Percentiles rank a stretch among this genome's conserved stretches.
phyloP scores from a whole-genome alignment of 2,797 vertebrate genomes.

The Pelodytes ibericus region DNA sequence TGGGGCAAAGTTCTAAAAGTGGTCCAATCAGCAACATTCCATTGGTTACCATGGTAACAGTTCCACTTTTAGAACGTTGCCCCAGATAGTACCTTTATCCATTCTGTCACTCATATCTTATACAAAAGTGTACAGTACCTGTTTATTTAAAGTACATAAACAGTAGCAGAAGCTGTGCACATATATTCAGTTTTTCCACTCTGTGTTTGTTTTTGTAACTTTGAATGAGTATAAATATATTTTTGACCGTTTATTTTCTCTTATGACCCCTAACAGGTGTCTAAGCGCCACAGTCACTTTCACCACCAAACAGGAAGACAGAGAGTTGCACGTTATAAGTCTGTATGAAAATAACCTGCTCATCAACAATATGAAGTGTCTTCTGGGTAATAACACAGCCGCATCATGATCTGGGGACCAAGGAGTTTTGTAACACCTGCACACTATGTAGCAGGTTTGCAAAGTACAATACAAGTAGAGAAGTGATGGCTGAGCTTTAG shows the following conservation, averaged over 20 bases:
- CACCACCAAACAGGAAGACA: conserved; percentile 45
- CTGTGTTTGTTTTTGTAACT: conserved; percentile 21
- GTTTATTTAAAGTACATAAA: too few relatives aligned
- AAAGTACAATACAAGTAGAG: too few relatives aligned
- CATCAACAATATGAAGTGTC: conserved; percentile 6
- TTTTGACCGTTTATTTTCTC: conserved; percentile 41
- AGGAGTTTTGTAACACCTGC: not conserved
- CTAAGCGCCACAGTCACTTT: conserved; percentile 24
- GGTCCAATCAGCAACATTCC: too few relatives aligned
- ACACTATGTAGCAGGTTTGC: too few relatives aligned
- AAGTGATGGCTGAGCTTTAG: too few relatives aligned
- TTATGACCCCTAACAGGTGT: conserved; percentile 45
- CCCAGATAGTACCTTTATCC: too few relatives aligned
- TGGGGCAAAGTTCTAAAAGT: too few relatives aligned
- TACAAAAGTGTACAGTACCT: too few relatives aligned
- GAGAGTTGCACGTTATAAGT: conserved; percentile 13
- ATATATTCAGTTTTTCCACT: not conserved
- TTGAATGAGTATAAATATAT: conserved; percentile 46
- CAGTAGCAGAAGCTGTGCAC: too few relatives aligned
- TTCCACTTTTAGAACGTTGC: too few relatives aligned
- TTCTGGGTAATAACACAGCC: not conserved
- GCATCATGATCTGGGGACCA: not conserved
- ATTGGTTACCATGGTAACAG: too few relatives aligned
- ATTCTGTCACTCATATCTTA: too few relatives aligned
- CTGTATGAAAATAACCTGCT: conserved; percentile 23